Evolutionary conservation across 1,140 invertebrate species (phyloP).

Genomic region (Stegodyphus dumicola): DNA sequence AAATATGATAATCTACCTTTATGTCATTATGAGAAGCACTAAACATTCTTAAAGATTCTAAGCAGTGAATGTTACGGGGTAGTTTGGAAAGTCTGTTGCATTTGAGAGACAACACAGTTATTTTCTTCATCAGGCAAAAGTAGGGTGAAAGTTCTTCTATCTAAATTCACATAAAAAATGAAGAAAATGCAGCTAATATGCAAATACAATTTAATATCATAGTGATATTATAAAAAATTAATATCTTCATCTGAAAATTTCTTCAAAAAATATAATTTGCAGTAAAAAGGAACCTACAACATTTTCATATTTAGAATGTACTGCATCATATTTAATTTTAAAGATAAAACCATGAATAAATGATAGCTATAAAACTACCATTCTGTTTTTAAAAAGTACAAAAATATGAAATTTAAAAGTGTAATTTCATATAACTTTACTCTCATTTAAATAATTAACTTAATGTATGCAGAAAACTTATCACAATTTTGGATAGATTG

Average conservation of each 20-base stretch:
- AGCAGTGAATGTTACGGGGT: slow-evolving; percentile 44
- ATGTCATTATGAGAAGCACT: slow-evolving; percentile 50
- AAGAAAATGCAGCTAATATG: neutral
- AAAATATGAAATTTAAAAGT: too few species aligned
- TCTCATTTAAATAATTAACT: too few species aligned
- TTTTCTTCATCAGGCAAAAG: slow-evolving; percentile 51
- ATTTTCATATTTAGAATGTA: too few species aligned
- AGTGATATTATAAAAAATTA: neutral
- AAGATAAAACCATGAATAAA: too few species aligned
- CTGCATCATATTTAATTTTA: too few species aligned
- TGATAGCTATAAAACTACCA: too few species aligned
- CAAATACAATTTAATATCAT: neutral
- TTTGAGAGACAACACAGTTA: slow-evolving; percentile 40
- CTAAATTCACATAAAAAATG: slow-evolving; percentile 9
- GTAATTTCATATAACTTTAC: too few species aligned
- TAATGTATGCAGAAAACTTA: too few species aligned
- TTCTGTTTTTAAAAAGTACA: too few species aligned
- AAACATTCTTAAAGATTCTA: slow-evolving; percentile 53
- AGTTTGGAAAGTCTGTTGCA: slow-evolving; percentile 21
- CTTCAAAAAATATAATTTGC: too few species aligned
- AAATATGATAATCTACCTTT: slow-evolving; percentile 12
- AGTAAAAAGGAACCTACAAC: too few species aligned
- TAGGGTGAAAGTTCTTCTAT: slow-evolving; percentile 37
- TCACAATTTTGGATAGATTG: too few species aligned
- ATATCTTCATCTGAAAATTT: neutral